Base-by-base conservation (phyloP, 1,140 invertebrate genomes). In the Bombus sylvicola region DNA sequence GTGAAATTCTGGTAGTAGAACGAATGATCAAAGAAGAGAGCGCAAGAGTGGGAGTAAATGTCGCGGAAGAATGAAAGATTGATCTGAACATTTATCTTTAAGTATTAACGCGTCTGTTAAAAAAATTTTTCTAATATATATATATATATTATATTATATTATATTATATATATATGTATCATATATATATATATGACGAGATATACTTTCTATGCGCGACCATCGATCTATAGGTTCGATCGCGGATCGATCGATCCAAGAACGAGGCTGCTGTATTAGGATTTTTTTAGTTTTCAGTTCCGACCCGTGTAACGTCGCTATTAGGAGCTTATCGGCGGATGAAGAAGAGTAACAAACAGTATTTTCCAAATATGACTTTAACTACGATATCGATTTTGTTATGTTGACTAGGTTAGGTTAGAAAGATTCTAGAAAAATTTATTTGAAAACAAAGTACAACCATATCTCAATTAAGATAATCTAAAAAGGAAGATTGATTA, bases 161-260 rank as follows among this genome's bases (percentile, higher is more conserved):
- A 64, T 64, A 86, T 84, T 81, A 53, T 87, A 82, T 80, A 86
- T 84, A 91, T 78, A 84, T 53, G 47, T 53, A 53, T 53, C 47
- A 53, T 81, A 84, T 69, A 85, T 83, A 74, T 88, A 88, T 79
- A 75, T 81, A 80, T 85, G 62, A 68, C 34, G 62, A 53, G 88
- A 88, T 89, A 92, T 90, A 92, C 88, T 86, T 86, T 87, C 76
- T 81, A 83, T 74, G 64, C 34, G 78, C 43, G 59, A 43, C 43
- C 41, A 80, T 80, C 53, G 59, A 73, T 81, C 43, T 22, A 43
- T 22, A 34, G 34, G 59, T 28, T 6, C 41, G 62, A 75, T 62
- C 53, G 22, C 12, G 15, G 31, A 41, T 66, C 74, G 18, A 37
- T 75, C 47, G 47, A 81, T 71, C 68, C 28, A 59, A 37, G 53